Percentiles rank a stretch among this genome's conserved stretches.
phyloP scores from a whole-genome alignment of 2,888 invertebrate genomes.

The Ptilodon capucinus region DNA sequence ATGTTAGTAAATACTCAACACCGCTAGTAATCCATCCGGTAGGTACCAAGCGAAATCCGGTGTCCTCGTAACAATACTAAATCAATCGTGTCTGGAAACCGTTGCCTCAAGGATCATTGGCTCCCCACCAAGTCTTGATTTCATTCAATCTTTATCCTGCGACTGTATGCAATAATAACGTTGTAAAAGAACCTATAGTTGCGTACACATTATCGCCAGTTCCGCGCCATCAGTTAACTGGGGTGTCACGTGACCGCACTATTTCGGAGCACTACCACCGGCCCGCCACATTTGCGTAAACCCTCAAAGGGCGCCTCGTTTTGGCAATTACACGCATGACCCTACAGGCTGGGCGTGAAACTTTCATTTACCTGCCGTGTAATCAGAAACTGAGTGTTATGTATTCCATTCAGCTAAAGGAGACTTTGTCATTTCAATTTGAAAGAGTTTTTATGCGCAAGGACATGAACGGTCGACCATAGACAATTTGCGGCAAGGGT shows the following conservation, averaged over 20 bases:
- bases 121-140: too few species aligned
- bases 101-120: too few species aligned
- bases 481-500: too few species aligned
- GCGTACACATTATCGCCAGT: conserved; percentile 17
- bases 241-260: conserved; percentile 32
- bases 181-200: background rate
- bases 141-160: background rate
- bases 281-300: conserved; percentile 29
- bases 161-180: background rate
- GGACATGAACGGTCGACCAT: too few species aligned
- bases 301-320: conserved; percentile 26
- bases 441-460: background rate
- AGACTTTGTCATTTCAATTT: background rate
- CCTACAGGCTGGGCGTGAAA: background rate
- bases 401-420: background rate
- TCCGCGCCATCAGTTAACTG: conserved; percentile 37
- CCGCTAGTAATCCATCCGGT: too few species aligned
- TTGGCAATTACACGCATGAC: conserved; percentile 25
- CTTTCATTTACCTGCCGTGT: background rate
- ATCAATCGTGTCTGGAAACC: too few species aligned
- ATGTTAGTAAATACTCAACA: too few species aligned
- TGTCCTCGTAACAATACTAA: too few species aligned
- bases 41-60: too few species aligned
- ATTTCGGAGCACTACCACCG: conserved; percentile 38
- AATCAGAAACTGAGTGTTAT: background rate